phyloP scores from a whole-genome alignment of 2,888 invertebrate genomes.

The Onthophagus sagittarius region DNA sequence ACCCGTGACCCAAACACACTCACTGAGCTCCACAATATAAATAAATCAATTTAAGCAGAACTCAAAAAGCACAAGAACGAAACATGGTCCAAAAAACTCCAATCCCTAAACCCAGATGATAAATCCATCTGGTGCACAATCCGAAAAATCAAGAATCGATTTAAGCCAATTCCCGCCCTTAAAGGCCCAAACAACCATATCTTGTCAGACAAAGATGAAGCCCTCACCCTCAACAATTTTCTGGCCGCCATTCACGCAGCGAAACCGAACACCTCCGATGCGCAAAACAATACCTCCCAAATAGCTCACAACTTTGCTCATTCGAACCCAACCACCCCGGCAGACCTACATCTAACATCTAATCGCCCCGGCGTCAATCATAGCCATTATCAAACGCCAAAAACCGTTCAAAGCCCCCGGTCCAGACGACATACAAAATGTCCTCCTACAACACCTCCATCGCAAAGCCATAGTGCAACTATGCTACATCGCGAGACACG shows the following conservation, averaged over 20 bases:
- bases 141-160: too few relatives aligned
- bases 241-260: background rate
- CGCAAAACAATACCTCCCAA: background rate
- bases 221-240: background rate
- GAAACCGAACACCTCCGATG: background rate
- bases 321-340: too few relatives aligned
- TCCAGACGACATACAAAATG: slow-evolving; percentile 14
- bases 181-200: too few relatives aligned
- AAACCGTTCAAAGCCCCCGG: slow-evolving; percentile 18
- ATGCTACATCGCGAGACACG: too few relatives aligned
- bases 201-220: background rate
- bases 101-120: too few relatives aligned
- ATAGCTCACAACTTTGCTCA: background rate
- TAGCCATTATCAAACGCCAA: background rate
- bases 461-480: too few relatives aligned
- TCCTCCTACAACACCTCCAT: slow-evolving; percentile 28
- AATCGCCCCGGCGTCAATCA: background rate
- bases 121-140: too few relatives aligned
- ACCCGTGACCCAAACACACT: too few relatives aligned
- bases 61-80: too few relatives aligned
- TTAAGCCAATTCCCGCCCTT: too few relatives aligned
- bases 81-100: background rate
- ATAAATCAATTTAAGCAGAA: too few relatives aligned
- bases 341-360: background rate
- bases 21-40: too few relatives aligned